These are phyloP conservation scores for Hyposoter dolosus DNA, from an alignment of 2,888 invertebrate species.

Conservation along the genomic window DNA sequence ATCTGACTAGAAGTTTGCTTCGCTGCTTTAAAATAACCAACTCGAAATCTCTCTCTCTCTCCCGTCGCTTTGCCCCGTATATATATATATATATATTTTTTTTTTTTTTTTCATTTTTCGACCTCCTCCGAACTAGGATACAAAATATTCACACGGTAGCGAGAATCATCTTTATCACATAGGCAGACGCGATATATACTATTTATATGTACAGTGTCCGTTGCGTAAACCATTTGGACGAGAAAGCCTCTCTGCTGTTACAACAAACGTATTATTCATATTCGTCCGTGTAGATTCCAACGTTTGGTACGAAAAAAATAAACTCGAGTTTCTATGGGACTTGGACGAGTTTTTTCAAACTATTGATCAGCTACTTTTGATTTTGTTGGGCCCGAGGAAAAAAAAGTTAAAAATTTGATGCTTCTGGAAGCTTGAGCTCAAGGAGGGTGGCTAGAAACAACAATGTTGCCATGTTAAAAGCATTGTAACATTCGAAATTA, in stretches of 20 bases:
- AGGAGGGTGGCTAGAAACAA: no score
- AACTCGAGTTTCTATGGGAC: not conserved
- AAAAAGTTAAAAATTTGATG: not conserved
- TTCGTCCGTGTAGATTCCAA: not conserved
- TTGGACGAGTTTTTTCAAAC: not conserved
- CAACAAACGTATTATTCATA: not conserved
- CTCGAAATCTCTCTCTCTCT: conserved; percentile 57
- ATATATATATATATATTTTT: no score
- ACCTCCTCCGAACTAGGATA: conserved; percentile 56
- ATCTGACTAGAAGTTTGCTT: conserved; percentile 80
- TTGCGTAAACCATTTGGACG: conserved; percentile 61
- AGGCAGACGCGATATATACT: conserved; percentile 64
- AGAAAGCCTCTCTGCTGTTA: conserved; percentile 6
- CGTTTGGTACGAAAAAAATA: conserved; percentile 12
- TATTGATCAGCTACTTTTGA: not conserved
- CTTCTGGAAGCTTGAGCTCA: not conserved
- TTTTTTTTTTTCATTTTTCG: conserved; percentile 43
- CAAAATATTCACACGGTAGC: conserved; percentile 81
- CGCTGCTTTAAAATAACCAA: conserved; percentile 82
- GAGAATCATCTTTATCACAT: conserved; percentile 65
- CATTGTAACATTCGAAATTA: no score
- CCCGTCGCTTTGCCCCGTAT: conserved; percentile 2
- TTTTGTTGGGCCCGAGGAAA: not conserved
- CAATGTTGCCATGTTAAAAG: no score
- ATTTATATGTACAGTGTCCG: conserved; percentile 45